Percentiles rank a stretch among this genome's conserved stretches.
Evolutionary conservation across 2,888 invertebrate species (phyloP).

Genomic region (Suillia variegata): DNA sequence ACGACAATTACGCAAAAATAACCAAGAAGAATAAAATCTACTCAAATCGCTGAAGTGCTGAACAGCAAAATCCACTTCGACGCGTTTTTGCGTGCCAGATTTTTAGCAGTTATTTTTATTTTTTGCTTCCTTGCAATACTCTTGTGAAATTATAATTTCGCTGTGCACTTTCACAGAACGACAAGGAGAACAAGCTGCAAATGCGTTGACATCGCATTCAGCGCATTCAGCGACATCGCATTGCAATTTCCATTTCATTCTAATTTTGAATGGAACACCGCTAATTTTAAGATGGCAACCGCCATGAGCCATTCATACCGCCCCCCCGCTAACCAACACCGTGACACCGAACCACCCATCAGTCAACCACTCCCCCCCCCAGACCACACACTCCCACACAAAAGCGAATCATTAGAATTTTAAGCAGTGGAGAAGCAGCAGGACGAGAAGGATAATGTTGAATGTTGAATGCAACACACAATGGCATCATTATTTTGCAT

Average conservation of each 20-base stretch:
- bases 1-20: too few species aligned
- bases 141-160: not conserved
- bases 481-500: conserved; percentile 1
- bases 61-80: too few species aligned
- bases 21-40: too few species aligned
- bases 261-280: not conserved
- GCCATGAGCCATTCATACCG: too few species aligned
- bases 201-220: not conserved
- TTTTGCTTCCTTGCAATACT: not conserved
- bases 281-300: not conserved
- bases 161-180: not conserved
- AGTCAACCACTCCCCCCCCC: too few species aligned
- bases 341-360: too few species aligned
- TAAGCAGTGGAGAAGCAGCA: not conserved
- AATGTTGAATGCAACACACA: not conserved
- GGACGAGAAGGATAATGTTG: not conserved
- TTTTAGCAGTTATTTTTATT: too few species aligned
- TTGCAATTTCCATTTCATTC: not conserved
- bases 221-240: not conserved
- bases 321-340: too few species aligned
- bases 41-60: too few species aligned
- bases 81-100: too few species aligned
- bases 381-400: not conserved
- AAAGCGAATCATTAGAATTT: conserved; percentile 3
- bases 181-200: not conserved